Conservation (phyloP, 1,140 invertebrate species). For the Pemphigus obesinymphae region DNA sequence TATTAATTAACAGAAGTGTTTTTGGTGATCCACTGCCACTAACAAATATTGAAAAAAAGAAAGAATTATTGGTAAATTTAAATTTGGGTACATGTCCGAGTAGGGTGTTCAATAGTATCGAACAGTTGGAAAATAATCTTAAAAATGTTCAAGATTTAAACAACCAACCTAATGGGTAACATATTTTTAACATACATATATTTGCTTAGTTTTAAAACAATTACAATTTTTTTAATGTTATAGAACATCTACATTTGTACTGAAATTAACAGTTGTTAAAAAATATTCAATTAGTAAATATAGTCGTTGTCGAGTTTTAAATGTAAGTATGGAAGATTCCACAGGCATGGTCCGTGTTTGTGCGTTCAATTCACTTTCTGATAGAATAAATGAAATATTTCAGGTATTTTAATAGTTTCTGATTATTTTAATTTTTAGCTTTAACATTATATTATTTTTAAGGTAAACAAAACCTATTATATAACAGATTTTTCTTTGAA, state of each 20-base stretch:
- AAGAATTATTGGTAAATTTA: neutral
- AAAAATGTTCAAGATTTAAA: neutral
- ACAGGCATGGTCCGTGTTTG: conserved; percentile 6
- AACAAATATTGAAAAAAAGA: conserved; percentile 23
- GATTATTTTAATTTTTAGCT: neutral
- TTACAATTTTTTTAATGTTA: neutral
- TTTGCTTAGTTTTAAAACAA: neutral
- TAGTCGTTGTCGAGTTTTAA: neutral
- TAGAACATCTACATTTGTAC: neutral
- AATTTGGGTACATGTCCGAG: neutral
- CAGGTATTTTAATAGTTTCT: neutral
- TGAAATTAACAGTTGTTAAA: neutral
- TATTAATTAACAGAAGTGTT: neutral
- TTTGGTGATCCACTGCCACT: conserved; percentile 17
- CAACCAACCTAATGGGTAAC: neutral
- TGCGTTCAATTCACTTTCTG: conserved; percentile 17
- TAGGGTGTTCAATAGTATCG: neutral
- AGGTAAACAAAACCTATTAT: conserved; percentile 19
- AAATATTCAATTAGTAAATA: conserved; percentile 1
- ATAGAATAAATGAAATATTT: neutral
- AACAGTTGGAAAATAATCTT: conserved; percentile 11
- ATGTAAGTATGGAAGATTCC: conserved; percentile 13
- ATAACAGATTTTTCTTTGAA: conserved; percentile 6
- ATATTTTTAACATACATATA: no score
- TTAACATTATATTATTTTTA: no score